Percentiles rank a stretch among this genome's conserved stretches.
Evolutionary conservation across 2,888 invertebrate species (phyloP).

Genomic region (Drosophila fulvimacula): DNA sequence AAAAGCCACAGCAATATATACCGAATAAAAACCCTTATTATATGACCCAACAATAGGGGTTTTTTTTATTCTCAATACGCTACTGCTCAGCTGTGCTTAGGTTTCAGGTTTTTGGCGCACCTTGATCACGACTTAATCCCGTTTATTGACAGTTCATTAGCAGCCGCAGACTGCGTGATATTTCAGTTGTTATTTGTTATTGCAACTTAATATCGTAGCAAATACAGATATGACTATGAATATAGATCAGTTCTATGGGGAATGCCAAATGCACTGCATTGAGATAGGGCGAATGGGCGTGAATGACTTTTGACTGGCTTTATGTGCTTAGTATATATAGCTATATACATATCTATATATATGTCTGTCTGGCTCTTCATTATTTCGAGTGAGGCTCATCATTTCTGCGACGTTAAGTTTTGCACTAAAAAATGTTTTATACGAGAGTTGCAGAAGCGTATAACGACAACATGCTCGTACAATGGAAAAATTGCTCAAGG

Average conservation of each 20-base stretch:
- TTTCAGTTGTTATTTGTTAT: conserved; percentile 22
- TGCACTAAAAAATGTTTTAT: conserved; percentile 29
- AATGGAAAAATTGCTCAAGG: conserved; percentile 75
- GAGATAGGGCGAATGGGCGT: not conserved
- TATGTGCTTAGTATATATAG: not conserved
- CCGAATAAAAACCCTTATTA: not conserved
- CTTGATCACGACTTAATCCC: conserved; percentile 73
- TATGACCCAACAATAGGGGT: not conserved
- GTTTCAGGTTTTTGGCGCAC: conserved; percentile 52
- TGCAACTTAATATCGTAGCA: conserved; percentile 16
- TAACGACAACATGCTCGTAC: conserved; percentile 45
- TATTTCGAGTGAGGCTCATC: conserved; percentile 35
- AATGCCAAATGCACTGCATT: not conserved
- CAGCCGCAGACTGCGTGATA: conserved; percentile 49
- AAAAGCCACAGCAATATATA: not conserved
- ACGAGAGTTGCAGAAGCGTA: conserved; percentile 53
- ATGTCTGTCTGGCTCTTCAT: not conserved
- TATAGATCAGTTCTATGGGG: not conserved
- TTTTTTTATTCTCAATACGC: conserved; percentile 14
- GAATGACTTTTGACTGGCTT: not conserved
- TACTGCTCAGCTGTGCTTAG: conserved; percentile 3
- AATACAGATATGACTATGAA: not conserved
- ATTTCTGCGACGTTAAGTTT: conserved; percentile 77
- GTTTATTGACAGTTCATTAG: conserved; percentile 75
- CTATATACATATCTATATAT: not conserved